These are phyloP conservation scores for Sphyrna mokarran DNA, from an alignment of 2,113 vertebrate species.

Conservation along the genomic window DNA sequence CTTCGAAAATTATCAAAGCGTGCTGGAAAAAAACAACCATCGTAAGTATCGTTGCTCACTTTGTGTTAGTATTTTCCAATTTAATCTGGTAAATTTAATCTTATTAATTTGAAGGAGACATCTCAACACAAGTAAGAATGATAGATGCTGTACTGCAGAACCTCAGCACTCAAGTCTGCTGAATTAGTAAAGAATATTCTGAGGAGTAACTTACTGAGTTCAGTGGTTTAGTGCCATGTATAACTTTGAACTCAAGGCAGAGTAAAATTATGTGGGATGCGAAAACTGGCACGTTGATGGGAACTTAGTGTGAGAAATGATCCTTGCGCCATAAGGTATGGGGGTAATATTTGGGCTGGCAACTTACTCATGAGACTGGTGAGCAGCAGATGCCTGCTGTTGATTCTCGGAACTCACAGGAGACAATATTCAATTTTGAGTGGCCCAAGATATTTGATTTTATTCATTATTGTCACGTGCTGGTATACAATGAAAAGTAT, in stretches of 20 bases:
- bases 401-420: neutral
- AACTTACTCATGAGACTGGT: too few species aligned
- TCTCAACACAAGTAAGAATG: neutral
- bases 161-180: neutral
- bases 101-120: neutral
- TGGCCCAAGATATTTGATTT: too few species aligned
- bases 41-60: slow-evolving; percentile 44
- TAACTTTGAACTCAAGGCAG: neutral
- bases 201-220: too few species aligned
- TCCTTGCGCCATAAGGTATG: neutral
- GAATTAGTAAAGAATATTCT: neutral
- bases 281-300: neutral
- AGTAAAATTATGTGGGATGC: neutral
- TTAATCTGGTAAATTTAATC: neutral
- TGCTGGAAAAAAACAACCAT: slow-evolving; percentile 39
- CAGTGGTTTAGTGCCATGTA: neutral
- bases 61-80: neutral
- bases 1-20: slow-evolving; percentile 40
- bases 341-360: too few species aligned
- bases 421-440: too few species aligned
- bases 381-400: neutral
- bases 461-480: too few species aligned
- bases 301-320: neutral
- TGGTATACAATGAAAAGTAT: too few species aligned
- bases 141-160: too few species aligned